Evolutionary conservation across 2,797 vertebrate species (phyloP), one percentile per base, ranked within the genome.

Genomic region (Clamator glandarius): DNA sequence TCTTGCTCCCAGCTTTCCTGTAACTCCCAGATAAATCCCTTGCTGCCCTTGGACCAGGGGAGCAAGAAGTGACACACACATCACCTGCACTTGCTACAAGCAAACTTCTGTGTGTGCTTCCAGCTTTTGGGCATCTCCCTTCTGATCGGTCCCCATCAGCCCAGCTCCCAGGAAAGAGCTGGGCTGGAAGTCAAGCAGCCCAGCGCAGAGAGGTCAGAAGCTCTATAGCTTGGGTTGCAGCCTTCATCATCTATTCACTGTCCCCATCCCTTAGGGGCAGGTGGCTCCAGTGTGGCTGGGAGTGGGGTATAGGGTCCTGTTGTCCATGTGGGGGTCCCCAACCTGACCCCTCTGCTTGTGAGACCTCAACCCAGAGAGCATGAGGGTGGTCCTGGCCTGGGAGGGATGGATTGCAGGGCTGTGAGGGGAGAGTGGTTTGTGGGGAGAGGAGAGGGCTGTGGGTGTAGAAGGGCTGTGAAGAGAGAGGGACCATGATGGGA

Each of bases 71-170:
- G 67, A 69, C 5, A 48, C 5, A 12, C 1, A 5, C 11, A 33
- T 17, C 4, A 6, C 67, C 41, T 0, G 0, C 1, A 2, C 51
- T 58, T 62, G 28, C 29, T n/a, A 55, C 59, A 39, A 74, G 12
- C 15, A 35, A 42, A 41, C 4, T 66, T 16, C 24, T 31, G 28
- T 0, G 0, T 0, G 2, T 35, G 31, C 31, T 77, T 75, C 33
- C 23, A 31, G 52, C 50, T 66, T 54, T 50, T 57, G 33, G 15
- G 54, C 59, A 46, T 42, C 39, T 72, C 25, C 6, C 8, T 48
- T 74, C 24, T 11, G 15, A 54, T 35, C 50, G 57, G 8, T 3
- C 12, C 28, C 29, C 4, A 16, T 44, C 28, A n/a, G 33, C 31
- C 10, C 3, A 4, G 17, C 33, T 64, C 25, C 25, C 0, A 3